Base-by-base conservation (phyloP, 1,140 invertebrate species). In the Bombus confusus region DNA sequence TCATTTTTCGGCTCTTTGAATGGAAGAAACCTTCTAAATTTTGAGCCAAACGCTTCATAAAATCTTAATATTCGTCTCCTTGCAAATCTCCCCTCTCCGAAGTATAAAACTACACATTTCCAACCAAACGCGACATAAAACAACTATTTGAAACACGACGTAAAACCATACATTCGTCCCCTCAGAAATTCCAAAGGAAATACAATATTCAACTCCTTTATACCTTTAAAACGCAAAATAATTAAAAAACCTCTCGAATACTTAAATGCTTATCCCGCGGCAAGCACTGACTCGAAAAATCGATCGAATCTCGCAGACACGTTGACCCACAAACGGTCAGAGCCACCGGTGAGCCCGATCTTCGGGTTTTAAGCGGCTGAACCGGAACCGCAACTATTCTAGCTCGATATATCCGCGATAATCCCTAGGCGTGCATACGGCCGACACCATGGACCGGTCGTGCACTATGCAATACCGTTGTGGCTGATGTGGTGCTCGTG, bases 401-500 rank as follows among this genome's bases (percentile, higher is more conserved):
- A 73, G 31, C 47, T 47, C 57, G 77, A 78, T 80, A 41, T 37
- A n/a, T 41, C 57, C 75, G 59, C 59, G 43, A 57, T 78, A 85
- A 41, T 68, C 75, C 69, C 75, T 76, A 81, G 47, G 73, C 76
- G 82, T 75, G 81, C 59, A 64, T 74, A 64, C 68, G 68, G 57
- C 47, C 47, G 47, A 52, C 66, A 80, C 72, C 77, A 57, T 64
- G 39, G n/a, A 86, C 75, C 71, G 81, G 71, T 57, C 76, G 74
- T 57, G 80, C 68, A 66, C 71, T 84, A 83, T 90, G 86, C 88
- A 86, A 87, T 93, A 94, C 94, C 94, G 88, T 94, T 94, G 89
- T 94, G 93, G 86, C 92, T 93, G 85, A 94, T 93, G 90, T 94
- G 94, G 87, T 94, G 94, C 85, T 95, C 95, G 85, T 95, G 94